phyloP scores from a whole-genome alignment of 2,797 vertebrate species.

The Myotis findleyi region DNA sequence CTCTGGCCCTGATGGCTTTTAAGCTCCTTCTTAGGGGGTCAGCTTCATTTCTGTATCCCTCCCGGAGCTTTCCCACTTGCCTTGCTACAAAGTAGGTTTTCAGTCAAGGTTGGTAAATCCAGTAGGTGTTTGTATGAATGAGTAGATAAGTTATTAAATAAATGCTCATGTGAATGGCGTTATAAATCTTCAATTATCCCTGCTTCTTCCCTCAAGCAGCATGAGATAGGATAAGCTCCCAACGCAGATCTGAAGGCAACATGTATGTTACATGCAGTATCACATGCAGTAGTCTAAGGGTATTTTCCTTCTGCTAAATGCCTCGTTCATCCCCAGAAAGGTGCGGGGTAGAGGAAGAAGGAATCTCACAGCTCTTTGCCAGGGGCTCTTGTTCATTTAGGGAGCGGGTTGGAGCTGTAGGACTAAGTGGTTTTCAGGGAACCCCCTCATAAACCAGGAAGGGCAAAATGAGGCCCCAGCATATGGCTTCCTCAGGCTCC shows the following conservation, averaged over 20 bases:
- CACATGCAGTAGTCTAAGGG: neutral
- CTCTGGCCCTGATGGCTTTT: neutral
- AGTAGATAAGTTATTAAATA: constrained; percentile 36
- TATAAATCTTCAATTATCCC: constrained; percentile 59
- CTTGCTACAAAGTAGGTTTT: constrained; percentile 3
- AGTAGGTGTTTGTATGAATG: constrained; percentile 37
- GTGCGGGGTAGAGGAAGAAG: neutral
- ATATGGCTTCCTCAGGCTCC: neutral
- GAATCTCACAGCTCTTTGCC: neutral
- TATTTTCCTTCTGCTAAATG: neutral
- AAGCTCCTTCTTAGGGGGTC: neutral
- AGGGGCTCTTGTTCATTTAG: neutral
- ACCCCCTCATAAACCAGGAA: neutral
- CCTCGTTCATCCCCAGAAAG: neutral
- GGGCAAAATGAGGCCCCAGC: neutral
- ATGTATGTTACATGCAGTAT: neutral
- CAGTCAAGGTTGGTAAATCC: constrained; percentile 55
- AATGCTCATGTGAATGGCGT: neutral
- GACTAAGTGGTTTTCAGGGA: neutral
- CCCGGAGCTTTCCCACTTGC: neutral
- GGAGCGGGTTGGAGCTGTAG: neutral
- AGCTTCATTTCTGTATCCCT: constrained; percentile 16
- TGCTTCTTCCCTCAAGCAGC: constrained; percentile 51
- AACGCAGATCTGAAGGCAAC: neutral
- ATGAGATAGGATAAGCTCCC: constrained; percentile 11